phyloP scores from a whole-genome alignment of 2,888 invertebrate species.

The Agonum fuliginosum region DNA sequence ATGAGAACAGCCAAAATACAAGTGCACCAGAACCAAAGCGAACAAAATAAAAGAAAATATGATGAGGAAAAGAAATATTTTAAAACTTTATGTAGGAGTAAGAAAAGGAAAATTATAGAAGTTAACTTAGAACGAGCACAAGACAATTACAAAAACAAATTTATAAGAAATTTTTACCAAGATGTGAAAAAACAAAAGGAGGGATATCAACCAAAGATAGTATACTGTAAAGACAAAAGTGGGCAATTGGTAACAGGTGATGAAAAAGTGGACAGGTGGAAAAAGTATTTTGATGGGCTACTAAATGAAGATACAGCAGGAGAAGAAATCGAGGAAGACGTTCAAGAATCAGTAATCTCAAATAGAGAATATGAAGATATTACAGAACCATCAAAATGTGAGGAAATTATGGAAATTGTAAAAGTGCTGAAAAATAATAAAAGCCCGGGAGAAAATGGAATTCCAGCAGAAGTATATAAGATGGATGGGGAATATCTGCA shows the following conservation, averaged over 20 bases:
- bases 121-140: not conserved
- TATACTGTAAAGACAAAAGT: not conserved
- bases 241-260: not conserved
- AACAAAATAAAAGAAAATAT: not conserved
- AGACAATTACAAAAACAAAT: not conserved
- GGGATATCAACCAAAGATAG: not conserved
- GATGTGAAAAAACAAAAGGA: too few species aligned
- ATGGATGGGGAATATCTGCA: too few species aligned
- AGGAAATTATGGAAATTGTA: too few species aligned
- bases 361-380: not conserved
- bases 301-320: not conserved
- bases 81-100: too few species aligned
- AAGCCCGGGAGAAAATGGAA: too few species aligned
- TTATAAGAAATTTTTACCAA: too few species aligned
- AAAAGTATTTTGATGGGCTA: not conserved
- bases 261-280: not conserved
- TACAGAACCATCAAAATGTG: too few species aligned
- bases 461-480: too few species aligned
- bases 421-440: not conserved
- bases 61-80: not conserved
- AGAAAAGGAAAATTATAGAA: not conserved
- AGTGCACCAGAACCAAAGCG: not conserved
- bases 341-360: not conserved
- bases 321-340: not conserved
- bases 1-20: not conserved